phyloP scores from a whole-genome alignment of 2,113 vertebrate species.

The Antechinus stuartii region DNA sequence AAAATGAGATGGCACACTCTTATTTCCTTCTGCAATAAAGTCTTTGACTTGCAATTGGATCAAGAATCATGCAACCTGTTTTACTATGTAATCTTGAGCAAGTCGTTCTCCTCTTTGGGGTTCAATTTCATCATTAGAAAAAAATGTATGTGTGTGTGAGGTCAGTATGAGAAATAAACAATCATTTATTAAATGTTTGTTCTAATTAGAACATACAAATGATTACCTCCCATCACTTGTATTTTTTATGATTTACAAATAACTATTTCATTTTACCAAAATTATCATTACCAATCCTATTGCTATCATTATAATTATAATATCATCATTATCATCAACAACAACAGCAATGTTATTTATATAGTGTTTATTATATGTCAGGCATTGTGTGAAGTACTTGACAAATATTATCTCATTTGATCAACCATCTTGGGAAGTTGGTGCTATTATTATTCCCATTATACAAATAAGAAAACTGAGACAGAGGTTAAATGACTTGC shows the following conservation, averaged over 20 bases:
- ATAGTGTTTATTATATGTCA: background rate
- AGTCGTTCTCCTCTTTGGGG: background rate
- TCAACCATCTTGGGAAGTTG: background rate
- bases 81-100: background rate
- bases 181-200: background rate
- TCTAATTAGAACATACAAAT: background rate
- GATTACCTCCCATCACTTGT: background rate
- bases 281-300: background rate
- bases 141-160: background rate
- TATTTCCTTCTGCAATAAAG: background rate
- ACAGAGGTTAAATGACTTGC: background rate
- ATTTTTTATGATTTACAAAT: background rate
- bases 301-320: too few species aligned
- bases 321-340: background rate
- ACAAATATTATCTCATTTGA: background rate
- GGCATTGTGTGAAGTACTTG: background rate
- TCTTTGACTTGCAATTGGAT: background rate
- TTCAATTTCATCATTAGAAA: background rate
- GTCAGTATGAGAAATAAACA: background rate
- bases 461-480: background rate
- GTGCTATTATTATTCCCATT: background rate
- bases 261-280: background rate
- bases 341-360: background rate
- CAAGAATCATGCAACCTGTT: too few species aligned
- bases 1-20: background rate